A percentile compares a stretch with the other conserved stretches of the same genome.
These are phyloP conservation scores for Rafetus swinhoei DNA, from an alignment of 2,113 vertebrate species.

Conservation along the genomic window DNA sequence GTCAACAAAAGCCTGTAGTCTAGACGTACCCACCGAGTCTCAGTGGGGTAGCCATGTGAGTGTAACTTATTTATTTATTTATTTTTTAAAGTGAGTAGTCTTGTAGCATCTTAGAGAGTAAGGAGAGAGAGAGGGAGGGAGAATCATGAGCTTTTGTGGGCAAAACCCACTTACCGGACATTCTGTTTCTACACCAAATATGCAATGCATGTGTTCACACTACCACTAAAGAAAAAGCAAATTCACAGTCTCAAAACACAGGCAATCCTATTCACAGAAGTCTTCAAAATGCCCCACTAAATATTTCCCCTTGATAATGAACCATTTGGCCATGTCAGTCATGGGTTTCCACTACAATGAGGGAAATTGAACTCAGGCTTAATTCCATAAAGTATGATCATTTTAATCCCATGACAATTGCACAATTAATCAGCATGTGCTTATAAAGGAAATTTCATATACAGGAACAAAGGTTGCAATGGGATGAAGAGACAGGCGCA, in stretches of 20 bases:
- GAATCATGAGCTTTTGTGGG: too few species aligned
- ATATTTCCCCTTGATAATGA: neutral
- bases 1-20: too few species aligned
- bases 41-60: too few species aligned
- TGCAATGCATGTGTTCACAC: neutral
- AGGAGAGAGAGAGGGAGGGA: too few species aligned
- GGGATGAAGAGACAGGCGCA: neutral
- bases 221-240: neutral
- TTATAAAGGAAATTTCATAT: neutral
- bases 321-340: slow-evolving; percentile 21
- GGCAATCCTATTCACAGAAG: neutral
- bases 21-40: too few species aligned
- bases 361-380: slow-evolving; percentile 38
- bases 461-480: neutral
- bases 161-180: neutral
- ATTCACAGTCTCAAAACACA: neutral
- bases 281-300: neutral
- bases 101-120: too few species aligned
- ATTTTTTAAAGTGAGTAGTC: too few species aligned
- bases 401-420: slow-evolving; percentile 12
- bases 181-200: neutral
- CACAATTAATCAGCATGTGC: neutral
- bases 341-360: neutral
- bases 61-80: too few species aligned
- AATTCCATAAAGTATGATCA: neutral